Percentiles rank a stretch among this genome's conserved stretches.
These are phyloP conservation scores for Pleuronectes platessa DNA, from an alignment of 2,113 vertebrate genomes.

Conservation along the genomic window DNA sequence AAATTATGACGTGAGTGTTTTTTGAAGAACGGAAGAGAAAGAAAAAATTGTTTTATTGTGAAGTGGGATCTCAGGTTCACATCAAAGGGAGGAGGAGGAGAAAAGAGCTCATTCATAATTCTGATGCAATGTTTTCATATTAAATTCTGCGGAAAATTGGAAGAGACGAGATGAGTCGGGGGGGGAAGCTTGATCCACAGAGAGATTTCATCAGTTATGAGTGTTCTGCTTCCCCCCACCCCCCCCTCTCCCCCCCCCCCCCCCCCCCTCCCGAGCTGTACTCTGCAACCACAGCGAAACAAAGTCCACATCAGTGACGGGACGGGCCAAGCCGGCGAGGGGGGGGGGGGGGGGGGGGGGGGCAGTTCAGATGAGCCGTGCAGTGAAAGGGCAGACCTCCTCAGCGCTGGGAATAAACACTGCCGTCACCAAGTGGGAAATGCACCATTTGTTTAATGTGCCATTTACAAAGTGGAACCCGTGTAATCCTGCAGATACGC, in stretches of 20 bases:
- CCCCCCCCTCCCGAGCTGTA: no score
- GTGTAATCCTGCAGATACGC: slow-evolving; percentile 61
- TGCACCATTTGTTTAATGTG: slow-evolving; percentile 76
- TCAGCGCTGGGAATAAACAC: slow-evolving; percentile 69
- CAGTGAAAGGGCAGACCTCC: slow-evolving; percentile 71
- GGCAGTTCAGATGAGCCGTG: slow-evolving; percentile 31
- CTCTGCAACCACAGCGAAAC: slow-evolving; percentile 13
- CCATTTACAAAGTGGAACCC: slow-evolving; percentile 66
- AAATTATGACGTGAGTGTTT: not conserved
- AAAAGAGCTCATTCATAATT: not conserved
- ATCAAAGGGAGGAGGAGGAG: slow-evolving; percentile 21
- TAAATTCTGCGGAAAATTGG: not conserved
- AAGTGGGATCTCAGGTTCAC: slow-evolving; percentile 9
- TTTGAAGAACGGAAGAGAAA: not conserved
- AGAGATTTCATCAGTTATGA: slow-evolving; percentile 5
- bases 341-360: no score
- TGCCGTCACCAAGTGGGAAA: slow-evolving; percentile 64
- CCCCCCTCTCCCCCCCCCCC: no score
- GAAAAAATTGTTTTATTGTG: not conserved
- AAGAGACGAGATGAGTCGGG: not conserved
- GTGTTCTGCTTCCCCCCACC: not conserved
- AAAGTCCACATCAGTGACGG: not conserved
- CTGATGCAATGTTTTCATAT: slow-evolving; percentile 22
- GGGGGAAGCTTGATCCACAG: not conserved
- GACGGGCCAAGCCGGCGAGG: not conserved